Base-by-base conservation (phyloP, 2,888 invertebrate genomes). In the Hydrotaea cyrtoneurina region DNA sequence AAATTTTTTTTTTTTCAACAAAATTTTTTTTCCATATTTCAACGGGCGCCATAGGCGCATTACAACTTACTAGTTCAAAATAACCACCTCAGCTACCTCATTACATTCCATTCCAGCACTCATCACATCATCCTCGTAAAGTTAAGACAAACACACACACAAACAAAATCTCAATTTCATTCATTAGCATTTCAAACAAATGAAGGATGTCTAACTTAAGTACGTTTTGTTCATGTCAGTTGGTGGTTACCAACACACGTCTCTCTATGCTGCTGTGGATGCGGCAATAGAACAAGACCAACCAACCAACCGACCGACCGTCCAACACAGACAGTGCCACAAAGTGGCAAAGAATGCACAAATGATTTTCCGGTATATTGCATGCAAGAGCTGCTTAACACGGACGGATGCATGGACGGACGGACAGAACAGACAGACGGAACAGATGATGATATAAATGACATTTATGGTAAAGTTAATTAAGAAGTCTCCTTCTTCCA, bases 381-480 rank as follows among this genome's bases (percentile, higher is more conserved):
- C 84, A 81, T 84, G 83, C 66, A 71, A 74, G 36, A 19, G n/a
- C 3, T 15, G 15, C 2, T 21, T 55, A 55, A 17, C 55, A 21
- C 8, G 50, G 50, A 50, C 50, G 7, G 50, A n/a, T 7, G n/a
- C 3, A 50, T n/a, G n/a, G 15, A 43, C 43, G 43, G 3, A 55
- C 46, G 46, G 53, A 53, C 53, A 5, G 17, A n/a, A n/a, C n/a
- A n/a, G 53, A 53, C 36, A 10, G 36, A 3, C 21, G 3, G 46
- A 17, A 31, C 64, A 69, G 23, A 57, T 66, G 53, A 74, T 80
- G 83, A 78, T 81, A 76, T 73, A 78, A 79, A 73, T 79, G 78
- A 76, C 81, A 79, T 78, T 81, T 84, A 73, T 75, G 72, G 72
- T 81, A 76, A 81, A 85, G 78, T 85, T 85, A 81, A 85, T 85